These are phyloP conservation scores for Chascanopsetta lugubris DNA, from an alignment of 2,113 vertebrate species.

Conservation along the genomic window DNA sequence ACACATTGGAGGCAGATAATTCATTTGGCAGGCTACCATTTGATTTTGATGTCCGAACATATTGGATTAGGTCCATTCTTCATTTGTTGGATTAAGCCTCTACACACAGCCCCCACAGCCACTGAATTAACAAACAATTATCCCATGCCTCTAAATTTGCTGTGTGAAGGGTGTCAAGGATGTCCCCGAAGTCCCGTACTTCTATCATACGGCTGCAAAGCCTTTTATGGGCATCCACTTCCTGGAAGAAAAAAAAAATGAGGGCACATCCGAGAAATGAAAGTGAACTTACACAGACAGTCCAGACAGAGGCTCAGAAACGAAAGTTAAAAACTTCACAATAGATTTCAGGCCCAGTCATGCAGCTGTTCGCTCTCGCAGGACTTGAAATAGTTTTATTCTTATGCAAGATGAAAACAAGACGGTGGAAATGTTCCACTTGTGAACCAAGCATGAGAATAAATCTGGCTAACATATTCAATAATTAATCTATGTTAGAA, in stretches of 20 bases:
- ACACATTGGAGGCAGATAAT: conserved; percentile 31
- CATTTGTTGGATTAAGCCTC: conserved; percentile 54
- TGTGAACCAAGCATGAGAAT: no score
- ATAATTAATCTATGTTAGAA: no score
- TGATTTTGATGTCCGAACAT: conserved; percentile 49
- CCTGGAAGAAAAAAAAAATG: conserved; percentile 14
- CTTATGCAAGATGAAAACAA: no score
- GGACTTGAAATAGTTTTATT: no score
- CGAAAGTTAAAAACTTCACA: background rate
- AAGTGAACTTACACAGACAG: background rate
- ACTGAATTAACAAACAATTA: conserved; percentile 65
- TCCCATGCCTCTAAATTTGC: conserved; percentile 45
- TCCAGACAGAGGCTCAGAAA: background rate
- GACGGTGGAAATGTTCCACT: no score
- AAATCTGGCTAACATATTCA: no score
- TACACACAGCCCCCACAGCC: conserved; percentile 41
- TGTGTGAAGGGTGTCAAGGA: conserved; percentile 42
- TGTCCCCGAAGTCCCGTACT: conserved; percentile 32
- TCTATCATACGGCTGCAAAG: conserved; percentile 11
- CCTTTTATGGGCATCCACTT: conserved; percentile 31
- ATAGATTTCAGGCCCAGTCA: background rate
- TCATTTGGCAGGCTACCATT: conserved; percentile 55
- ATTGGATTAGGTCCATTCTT: conserved; percentile 60
- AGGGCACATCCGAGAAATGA: background rate
- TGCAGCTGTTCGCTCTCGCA: no score